Evolutionary conservation across 1,140 invertebrate genomes (phyloP).

Genomic region (Lucilia cuprina): DNA sequence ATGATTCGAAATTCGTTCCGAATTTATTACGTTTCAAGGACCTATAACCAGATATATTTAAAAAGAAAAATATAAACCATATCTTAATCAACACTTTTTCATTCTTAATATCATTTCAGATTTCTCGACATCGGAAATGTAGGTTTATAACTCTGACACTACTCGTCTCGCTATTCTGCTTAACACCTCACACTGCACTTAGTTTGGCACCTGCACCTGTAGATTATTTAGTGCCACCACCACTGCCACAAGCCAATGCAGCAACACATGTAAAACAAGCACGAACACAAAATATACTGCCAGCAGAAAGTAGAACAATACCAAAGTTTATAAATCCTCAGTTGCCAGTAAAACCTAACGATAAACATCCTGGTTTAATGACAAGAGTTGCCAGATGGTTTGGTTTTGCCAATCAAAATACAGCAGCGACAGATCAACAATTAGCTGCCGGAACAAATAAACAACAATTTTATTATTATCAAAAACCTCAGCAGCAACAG

Average conservation of each 20-base stretch:
- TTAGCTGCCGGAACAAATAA: slow-evolving; percentile 20
- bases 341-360: neutral
- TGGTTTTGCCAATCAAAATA: slow-evolving; percentile 41
- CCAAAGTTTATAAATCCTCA: neutral
- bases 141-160: neutral
- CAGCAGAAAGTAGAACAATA: slow-evolving; percentile 26
- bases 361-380: slow-evolving; percentile 50
- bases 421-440: slow-evolving; percentile 43
- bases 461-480: slow-evolving; percentile 47
- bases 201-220: slow-evolving; percentile 45
- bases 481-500: slow-evolving; percentile 47
- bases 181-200: slow-evolving; percentile 17
- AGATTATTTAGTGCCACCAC: slow-evolving; percentile 56
- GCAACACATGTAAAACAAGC: neutral
- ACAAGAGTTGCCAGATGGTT: slow-evolving; percentile 58
- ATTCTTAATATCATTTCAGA: no score
- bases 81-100: no score
- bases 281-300: slow-evolving; percentile 8
- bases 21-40: no score
- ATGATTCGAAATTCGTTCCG: no score
- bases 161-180: neutral
- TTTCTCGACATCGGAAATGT: slow-evolving; percentile 8
- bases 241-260: slow-evolving; percentile 43
- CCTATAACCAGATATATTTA: no score
- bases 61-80: no score